Conservation (phyloP, 2,113 vertebrate genomes). For the Tragelaphus buxtoni region DNA sequence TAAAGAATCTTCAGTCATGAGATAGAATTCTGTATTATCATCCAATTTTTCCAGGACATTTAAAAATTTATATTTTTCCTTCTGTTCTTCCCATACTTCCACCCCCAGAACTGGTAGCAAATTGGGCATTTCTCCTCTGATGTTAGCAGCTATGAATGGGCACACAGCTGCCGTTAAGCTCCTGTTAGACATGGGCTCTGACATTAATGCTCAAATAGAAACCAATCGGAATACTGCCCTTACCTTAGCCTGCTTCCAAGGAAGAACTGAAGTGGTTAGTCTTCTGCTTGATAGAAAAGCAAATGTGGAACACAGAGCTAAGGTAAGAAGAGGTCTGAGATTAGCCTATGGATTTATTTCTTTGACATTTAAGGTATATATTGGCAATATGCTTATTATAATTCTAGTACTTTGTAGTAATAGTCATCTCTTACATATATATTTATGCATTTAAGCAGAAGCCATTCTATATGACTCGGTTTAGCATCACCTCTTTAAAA, state of each 20-base stretch:
- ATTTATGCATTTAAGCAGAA: not conserved
- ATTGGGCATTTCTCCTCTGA: conserved; percentile 97
- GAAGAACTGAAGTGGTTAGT: conserved; percentile 97
- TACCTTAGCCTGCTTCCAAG: conserved; percentile 98
- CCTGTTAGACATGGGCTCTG: conserved; percentile 97
- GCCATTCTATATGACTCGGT: not conserved
- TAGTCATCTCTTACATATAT: not conserved
- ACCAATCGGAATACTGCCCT: conserved; percentile 98
- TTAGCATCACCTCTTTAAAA: not conserved
- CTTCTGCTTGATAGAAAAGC: conserved; percentile 97
- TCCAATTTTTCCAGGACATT: not conserved
- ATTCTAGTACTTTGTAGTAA: not conserved
- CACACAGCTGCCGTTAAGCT: conserved; percentile 98
- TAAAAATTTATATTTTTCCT: not conserved
- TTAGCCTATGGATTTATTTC: not conserved
- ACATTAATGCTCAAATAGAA: conserved; percentile 99
- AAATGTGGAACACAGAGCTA: conserved; percentile 97
- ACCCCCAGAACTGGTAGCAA: conserved; percentile 95
- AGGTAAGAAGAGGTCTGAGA: conserved; percentile 81
- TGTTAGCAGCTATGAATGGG: conserved; percentile 99
- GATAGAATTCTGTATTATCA: not conserved
- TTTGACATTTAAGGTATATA: not conserved
- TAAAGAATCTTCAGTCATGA: not conserved
- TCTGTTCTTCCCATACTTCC: not conserved
- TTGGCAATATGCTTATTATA: not conserved